Base-by-base conservation (phyloP, 2,113 vertebrate genomes). In the Syrrhaptes paradoxus region DNA sequence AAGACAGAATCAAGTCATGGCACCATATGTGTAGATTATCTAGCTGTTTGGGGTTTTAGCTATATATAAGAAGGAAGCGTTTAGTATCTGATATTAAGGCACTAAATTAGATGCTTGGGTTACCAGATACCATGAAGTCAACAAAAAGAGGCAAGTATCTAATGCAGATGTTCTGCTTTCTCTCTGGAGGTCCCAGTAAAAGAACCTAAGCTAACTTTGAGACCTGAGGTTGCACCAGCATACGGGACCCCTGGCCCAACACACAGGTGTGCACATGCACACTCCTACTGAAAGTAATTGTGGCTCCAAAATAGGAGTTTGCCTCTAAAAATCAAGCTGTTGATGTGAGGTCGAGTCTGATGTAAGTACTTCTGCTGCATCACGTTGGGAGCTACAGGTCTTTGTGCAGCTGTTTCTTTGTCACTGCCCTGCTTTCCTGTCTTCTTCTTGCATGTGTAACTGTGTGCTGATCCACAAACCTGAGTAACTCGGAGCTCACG, bases 1-100 rank as follows among this genome's bases (percentile, higher is more conserved):
- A 82, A 59, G 43, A 48, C 62, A 65, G 48, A 90, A 68, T 20
- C 25, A 55, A 49, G 34, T 46, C 52, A 67, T 29, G 13, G 25
- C 13, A 83, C 19, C 0, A 0, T n/a, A 72, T 3, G 11, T 26
- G 11, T 31, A 63, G 26, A 26, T 68, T 18, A n/a, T 22, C 38
- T 6, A 61, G 11, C 45, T 76, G 10, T n/a, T 55, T 29, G 11
- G 3, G 13, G 6, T 13, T 62, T 83, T 51, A 55, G 34, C 58
- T 59, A 28, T 19, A 13, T 17, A 28, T 5, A 52, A 49, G 45
- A 89, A 91, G 36, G 31, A 58, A 11, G 10, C 16, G 3, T 45
- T 83, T 51, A 84, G 8, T 45, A 76, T 34, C 31, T 49, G n/a
- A 45, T 10, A 12, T n/a, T 76, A 76, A 29, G n/a, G 31, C 46